These are phyloP conservation scores for Monochamus saltuarius DNA, from an alignment of 1,140 invertebrate species.

Conservation along the genomic window DNA sequence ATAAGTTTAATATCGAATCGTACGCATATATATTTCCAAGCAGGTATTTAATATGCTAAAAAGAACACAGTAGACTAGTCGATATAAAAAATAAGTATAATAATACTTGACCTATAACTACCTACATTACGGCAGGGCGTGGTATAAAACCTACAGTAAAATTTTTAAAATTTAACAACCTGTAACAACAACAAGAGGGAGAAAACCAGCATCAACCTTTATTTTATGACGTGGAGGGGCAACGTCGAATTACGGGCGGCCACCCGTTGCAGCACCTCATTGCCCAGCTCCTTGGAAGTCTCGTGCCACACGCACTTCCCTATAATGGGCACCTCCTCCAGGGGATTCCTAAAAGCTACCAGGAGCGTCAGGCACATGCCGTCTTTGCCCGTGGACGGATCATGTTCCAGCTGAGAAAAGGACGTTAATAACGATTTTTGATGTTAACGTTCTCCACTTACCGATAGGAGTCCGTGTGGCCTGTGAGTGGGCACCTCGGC, in stretches of 20 bases:
- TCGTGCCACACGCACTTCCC: conserved; percentile 90
- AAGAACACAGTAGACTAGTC: too few species aligned
- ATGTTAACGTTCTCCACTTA: too few species aligned
- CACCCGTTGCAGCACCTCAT: conserved; percentile 66
- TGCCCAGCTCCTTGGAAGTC: conserved; percentile 68
- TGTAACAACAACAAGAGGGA: not conserved
- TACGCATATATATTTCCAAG: too few species aligned
- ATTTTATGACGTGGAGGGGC: conserved; percentile 79
- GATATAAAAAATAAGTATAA: too few species aligned
- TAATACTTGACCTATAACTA: too few species aligned
- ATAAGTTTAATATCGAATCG: too few species aligned
- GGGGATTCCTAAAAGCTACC: conserved; percentile 79
- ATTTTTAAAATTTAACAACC: too few species aligned
- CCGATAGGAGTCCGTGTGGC: conserved; percentile 76
- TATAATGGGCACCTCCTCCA: conserved; percentile 81
- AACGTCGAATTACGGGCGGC: conserved; percentile 74
- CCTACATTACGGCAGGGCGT: too few species aligned
- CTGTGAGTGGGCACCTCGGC: conserved; percentile 80
- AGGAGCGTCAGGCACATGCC: conserved; percentile 82
- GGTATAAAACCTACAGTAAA: too few species aligned
- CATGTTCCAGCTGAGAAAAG: conserved; percentile 56
- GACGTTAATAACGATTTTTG: too few species aligned
- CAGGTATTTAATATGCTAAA: too few species aligned
- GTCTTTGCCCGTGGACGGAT: conserved; percentile 60
- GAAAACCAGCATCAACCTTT: conserved; percentile 38